Base-by-base conservation (phyloP, 2,888 invertebrate genomes). In the Ceramica pisi region DNA sequence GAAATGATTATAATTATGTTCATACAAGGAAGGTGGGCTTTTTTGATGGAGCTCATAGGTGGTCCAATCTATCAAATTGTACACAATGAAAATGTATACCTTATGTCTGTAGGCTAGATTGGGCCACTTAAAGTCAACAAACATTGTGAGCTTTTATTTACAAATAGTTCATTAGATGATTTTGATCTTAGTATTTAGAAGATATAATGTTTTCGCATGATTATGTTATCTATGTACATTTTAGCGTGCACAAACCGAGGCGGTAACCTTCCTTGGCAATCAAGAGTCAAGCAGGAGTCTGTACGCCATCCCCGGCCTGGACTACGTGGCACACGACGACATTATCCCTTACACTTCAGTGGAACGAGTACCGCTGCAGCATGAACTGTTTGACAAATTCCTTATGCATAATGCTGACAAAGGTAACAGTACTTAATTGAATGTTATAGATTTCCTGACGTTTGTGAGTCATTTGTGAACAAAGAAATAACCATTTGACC, bases 291-390 rank as follows among this genome's bases (percentile, higher is more conserved):
- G 98, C 88, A 97, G 99, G 71, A 99, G 99, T 89, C 95, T 99
- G 46, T 99, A 99, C 92, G 99, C 99, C 1, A 99, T 99, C 89
- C 99, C 99, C 10, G 99, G 99, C 0, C 94, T 99, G 79, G 99
- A 99, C 95, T 99, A 99, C 92, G 99, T 99, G 14, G 98, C 99
- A 0, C 99, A 99, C 89, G 99, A 99, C 90, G 99, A 99, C 93
- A 98, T 99, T 82, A 97, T 99, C 85, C 99, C 99, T 0, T 99
- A 99, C 91, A 97, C 98, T 1, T 98, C 99, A 1, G 97, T 97
- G 41, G 99, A 99, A 88, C 97, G 98, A 83, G 97, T 98, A 70
- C 99, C 99, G 0, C 96, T 99, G 67, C 98, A 99, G 86, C 99
- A 99, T 93, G 99, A 99, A 93, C 96, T 99, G 4, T 99, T 99